Conservation (phyloP, 2,113 vertebrate species). For the Hirundichthys speculiger region DNA sequence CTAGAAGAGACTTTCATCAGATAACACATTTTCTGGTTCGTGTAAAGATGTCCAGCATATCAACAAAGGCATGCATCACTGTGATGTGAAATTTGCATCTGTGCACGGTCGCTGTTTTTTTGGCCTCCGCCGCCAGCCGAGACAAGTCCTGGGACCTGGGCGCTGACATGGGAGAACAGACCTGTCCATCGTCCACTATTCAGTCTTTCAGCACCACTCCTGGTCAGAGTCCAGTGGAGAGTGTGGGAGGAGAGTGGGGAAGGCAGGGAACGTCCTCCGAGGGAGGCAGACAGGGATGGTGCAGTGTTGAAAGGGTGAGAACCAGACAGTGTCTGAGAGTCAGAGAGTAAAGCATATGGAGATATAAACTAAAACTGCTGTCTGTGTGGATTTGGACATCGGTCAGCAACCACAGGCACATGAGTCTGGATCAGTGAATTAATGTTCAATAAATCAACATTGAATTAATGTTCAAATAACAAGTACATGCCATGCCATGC, state of each 20-base stretch:
- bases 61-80: constrained; percentile 82
- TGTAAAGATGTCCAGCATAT: constrained; percentile 84
- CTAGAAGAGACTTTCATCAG: constrained; percentile 84
- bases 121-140: constrained; percentile 37
- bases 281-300: constrained; percentile 49
- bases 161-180: constrained; percentile 58
- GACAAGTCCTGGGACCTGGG: constrained; percentile 51
- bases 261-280: constrained; percentile 23
- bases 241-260: constrained; percentile 47
- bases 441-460: background rate
- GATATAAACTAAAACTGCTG: background rate
- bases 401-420: no score
- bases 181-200: constrained; percentile 65
- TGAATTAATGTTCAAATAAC: background rate
- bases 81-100: constrained; percentile 76
- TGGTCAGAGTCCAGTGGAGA: constrained; percentile 58
- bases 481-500: background rate
- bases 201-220: constrained; percentile 81
- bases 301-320: constrained; percentile 68
- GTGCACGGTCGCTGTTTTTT: constrained; percentile 59
- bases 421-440: background rate
- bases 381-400: background rate
- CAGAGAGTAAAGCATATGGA: constrained; percentile 18
- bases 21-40: constrained; percentile 90
- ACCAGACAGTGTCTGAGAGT: constrained; percentile 47